A percentile compares a stretch with the other conserved stretches of the same genome.
These are phyloP conservation scores for Drosophila auraria DNA, from an alignment of 1,140 invertebrate genomes.

Conservation along the genomic window DNA sequence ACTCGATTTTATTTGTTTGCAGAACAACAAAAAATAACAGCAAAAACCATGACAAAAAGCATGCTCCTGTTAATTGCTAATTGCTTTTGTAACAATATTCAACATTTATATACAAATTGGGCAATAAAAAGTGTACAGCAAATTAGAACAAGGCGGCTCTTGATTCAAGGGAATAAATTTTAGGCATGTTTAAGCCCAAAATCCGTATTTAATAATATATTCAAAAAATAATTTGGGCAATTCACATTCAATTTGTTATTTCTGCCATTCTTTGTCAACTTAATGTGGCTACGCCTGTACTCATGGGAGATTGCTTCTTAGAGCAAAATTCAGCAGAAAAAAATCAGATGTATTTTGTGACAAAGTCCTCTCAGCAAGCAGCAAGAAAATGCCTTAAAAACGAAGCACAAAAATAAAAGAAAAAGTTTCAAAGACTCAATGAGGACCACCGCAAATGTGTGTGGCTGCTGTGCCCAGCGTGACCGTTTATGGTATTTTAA, in stretches of 20 bases:
- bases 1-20: not conserved
- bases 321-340: not conserved
- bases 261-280: slow-evolving; percentile 47
- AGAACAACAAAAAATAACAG: slow-evolving; percentile 3
- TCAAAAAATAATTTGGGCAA: slow-evolving; percentile 33
- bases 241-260: slow-evolving; percentile 47
- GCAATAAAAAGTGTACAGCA: slow-evolving; percentile 12
- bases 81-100: slow-evolving; percentile 38
- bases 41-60: slow-evolving; percentile 6
- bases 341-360: slow-evolving; percentile 22
- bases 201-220: slow-evolving; percentile 40
- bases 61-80: slow-evolving; percentile 46
- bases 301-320: slow-evolving; percentile 17
- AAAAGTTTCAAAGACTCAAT: slow-evolving; percentile 41
- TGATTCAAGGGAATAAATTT: slow-evolving; percentile 1
- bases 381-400: slow-evolving; percentile 30
- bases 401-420: not conserved
- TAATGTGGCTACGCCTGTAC: slow-evolving; percentile 24
- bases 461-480: slow-evolving; percentile 42
- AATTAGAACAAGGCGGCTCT: slow-evolving; percentile 8
- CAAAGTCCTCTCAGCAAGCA: slow-evolving; percentile 1
- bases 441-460: slow-evolving; percentile 60
- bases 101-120: slow-evolving; percentile 38
- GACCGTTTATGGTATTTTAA: too few relatives aligned
- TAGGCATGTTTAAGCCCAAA: not conserved